phyloP scores from a whole-genome alignment of 1,140 invertebrate species.

The Calephelis virginiensis region DNA sequence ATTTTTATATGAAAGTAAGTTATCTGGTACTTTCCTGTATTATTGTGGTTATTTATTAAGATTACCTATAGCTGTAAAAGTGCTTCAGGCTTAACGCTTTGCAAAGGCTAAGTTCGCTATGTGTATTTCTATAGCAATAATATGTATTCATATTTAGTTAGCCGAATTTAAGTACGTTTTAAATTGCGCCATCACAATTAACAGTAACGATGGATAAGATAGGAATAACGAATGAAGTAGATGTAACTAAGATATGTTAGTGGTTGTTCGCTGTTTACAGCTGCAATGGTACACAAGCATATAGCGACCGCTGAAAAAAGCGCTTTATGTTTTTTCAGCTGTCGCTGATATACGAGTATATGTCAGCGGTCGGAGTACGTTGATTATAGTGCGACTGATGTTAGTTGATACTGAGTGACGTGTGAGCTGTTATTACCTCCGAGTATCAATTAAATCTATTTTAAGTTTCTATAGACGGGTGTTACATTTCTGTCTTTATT shows the following conservation, averaged over 20 bases:
- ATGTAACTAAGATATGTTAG: slow-evolving; percentile 54
- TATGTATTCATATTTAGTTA: slow-evolving; percentile 68
- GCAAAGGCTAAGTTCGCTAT: slow-evolving; percentile 56
- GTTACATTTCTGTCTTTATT: slow-evolving; percentile 41
- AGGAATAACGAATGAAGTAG: slow-evolving; percentile 55
- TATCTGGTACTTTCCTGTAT: slow-evolving; percentile 45
- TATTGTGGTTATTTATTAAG: slow-evolving; percentile 70
- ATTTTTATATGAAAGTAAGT: slow-evolving; percentile 25
- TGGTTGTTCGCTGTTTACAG: slow-evolving; percentile 55
- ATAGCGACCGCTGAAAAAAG: slow-evolving; percentile 13
- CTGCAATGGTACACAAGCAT: not conserved
- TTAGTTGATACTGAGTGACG: slow-evolving; percentile 69
- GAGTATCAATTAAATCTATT: slow-evolving; percentile 75
- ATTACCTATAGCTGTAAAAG: slow-evolving; percentile 64
- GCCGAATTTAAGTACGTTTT: slow-evolving; percentile 66
- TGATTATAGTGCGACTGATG: slow-evolving; percentile 62
- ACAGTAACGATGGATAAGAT: slow-evolving; percentile 41
- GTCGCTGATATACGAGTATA: slow-evolving; percentile 28
- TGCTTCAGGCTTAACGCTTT: slow-evolving; percentile 63
- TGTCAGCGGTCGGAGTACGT: slow-evolving; percentile 38
- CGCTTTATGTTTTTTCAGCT: slow-evolving; percentile 38
- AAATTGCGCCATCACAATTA: slow-evolving; percentile 68
- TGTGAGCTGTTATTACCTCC: slow-evolving; percentile 76
- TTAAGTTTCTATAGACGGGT: slow-evolving; percentile 55
- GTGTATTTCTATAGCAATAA: slow-evolving; percentile 54